Conservation (phyloP, 2,888 invertebrate species). For the Gari tellinella region DNA sequence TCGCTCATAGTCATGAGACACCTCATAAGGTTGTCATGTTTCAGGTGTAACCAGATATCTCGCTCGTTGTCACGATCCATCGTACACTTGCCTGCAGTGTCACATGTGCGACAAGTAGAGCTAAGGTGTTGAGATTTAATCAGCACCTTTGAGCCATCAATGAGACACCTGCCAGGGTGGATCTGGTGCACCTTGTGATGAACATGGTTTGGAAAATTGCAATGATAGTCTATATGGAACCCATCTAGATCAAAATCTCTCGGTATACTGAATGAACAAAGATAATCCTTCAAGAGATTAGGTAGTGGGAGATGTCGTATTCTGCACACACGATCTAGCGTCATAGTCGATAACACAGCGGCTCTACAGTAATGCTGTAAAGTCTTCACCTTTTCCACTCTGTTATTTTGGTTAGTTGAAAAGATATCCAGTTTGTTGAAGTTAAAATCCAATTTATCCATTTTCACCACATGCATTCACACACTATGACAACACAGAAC, state of each 20-base stretch:
- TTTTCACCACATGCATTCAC: neutral
- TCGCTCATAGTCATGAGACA: conserved; percentile 72
- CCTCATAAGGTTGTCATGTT: conserved; percentile 75
- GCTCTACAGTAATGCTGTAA: conserved; percentile 75
- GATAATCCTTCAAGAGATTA: conserved; percentile 67
- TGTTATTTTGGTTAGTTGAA: conserved; percentile 12
- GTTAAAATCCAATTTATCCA: conserved; percentile 4
- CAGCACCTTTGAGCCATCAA: conserved; percentile 69
- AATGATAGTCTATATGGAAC: conserved; percentile 74
- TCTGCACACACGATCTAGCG: conserved; percentile 68
- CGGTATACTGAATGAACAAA: conserved; percentile 75
- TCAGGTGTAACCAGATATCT: conserved; percentile 72
- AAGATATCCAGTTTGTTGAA: conserved; percentile 24
- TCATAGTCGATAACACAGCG: conserved; percentile 69
- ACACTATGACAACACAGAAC: conserved; percentile 7
- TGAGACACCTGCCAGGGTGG: conserved; percentile 68
- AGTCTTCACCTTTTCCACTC: conserved; percentile 48
- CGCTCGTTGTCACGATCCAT: conserved; percentile 63
- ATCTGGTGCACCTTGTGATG: conserved; percentile 75
- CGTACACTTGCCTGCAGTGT: conserved; percentile 57
- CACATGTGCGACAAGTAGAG: conserved; percentile 63
- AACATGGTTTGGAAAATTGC: conserved; percentile 75
- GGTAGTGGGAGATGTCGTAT: conserved; percentile 73
- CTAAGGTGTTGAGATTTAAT: conserved; percentile 68
- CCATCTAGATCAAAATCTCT: conserved; percentile 77